These are phyloP conservation scores for Chascanopsetta lugubris DNA, from an alignment of 2,113 vertebrate genomes.

Conservation along the genomic window DNA sequence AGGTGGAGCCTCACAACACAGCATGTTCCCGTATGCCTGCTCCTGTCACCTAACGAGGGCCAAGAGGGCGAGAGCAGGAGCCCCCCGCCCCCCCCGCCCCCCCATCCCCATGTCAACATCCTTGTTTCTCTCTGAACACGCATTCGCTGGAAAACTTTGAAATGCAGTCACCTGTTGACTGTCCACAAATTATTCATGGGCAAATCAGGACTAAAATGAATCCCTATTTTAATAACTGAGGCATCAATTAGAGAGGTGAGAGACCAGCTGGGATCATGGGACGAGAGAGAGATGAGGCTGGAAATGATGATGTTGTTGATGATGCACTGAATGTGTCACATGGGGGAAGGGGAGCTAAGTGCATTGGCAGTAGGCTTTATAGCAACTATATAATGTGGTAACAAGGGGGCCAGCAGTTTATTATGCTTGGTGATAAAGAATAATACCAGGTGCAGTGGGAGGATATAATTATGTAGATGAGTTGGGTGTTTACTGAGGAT, in stretches of 20 bases:
- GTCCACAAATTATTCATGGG: constrained; percentile 42
- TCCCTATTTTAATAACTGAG: constrained; percentile 27
- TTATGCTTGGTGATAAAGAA: constrained; percentile 70
- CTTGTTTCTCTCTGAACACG: constrained; percentile 9
- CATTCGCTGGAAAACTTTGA: constrained; percentile 13
- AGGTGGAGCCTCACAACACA: constrained; percentile 68
- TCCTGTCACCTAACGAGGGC: constrained; percentile 37
- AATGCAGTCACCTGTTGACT: constrained; percentile 44
- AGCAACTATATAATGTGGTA: constrained; percentile 69
- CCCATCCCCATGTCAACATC: constrained; percentile 26
- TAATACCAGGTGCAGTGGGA: constrained; percentile 67
- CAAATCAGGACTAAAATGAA: constrained; percentile 39
- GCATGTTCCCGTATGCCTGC: constrained; percentile 34
- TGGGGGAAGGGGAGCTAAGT: constrained; percentile 32
- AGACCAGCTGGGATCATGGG: constrained; percentile 43
- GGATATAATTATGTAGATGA: constrained; percentile 69
- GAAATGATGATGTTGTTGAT: constrained; percentile 51
- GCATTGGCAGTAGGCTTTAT: constrained; percentile 63
- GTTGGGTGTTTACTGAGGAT: constrained; percentile 51
- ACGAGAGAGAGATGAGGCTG: constrained; percentile 19
- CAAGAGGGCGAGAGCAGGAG: no score
- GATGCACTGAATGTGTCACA: constrained; percentile 46
- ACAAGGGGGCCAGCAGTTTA: constrained; percentile 72
- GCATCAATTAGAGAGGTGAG: constrained; percentile 23
- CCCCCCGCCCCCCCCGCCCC: no score